phyloP scores from a whole-genome alignment of 2,888 invertebrate genomes.

The Congeria kusceri region DNA sequence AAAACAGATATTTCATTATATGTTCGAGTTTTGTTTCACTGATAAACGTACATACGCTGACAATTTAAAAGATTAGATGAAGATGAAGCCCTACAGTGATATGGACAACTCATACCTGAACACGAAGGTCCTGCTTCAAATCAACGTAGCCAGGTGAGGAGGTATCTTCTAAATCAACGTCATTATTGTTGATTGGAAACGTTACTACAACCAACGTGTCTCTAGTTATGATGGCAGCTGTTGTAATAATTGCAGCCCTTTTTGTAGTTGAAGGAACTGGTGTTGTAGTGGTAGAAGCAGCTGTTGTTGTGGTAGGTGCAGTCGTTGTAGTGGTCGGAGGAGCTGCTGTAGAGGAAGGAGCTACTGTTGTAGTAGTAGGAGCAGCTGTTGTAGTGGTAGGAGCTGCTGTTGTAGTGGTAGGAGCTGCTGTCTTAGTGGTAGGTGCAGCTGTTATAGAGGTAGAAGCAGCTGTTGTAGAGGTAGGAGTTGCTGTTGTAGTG shows the following conservation, averaged over 20 bases:
- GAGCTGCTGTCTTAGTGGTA: not conserved
- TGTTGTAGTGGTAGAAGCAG: slow-evolving; percentile 7
- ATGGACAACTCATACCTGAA: too few relatives aligned
- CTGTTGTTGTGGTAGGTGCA: not conserved
- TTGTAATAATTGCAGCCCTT: not conserved
- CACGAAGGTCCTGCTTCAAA: too few relatives aligned
- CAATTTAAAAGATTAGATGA: too few relatives aligned
- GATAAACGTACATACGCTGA: too few relatives aligned
- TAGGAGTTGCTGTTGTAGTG: too few relatives aligned
- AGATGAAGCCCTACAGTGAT: too few relatives aligned
- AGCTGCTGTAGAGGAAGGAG: not conserved
- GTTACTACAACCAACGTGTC: not conserved
- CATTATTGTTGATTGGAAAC: too few relatives aligned
- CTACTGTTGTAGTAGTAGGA: slow-evolving; percentile 12
- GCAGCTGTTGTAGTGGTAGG: not conserved
- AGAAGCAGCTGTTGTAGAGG: too few relatives aligned
- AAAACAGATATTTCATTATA: too few relatives aligned
- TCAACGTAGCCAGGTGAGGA: too few relatives aligned
- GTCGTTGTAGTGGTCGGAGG: not conserved
- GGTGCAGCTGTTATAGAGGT: not conserved
- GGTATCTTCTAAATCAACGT: not conserved
- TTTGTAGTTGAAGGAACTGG: not conserved
- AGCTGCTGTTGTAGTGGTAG: slow-evolving; percentile 7
- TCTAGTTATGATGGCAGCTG: not conserved
- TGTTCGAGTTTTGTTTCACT: too few relatives aligned